Conservation (phyloP, 2,113 vertebrate species). For the Condylura cristata region DNA sequence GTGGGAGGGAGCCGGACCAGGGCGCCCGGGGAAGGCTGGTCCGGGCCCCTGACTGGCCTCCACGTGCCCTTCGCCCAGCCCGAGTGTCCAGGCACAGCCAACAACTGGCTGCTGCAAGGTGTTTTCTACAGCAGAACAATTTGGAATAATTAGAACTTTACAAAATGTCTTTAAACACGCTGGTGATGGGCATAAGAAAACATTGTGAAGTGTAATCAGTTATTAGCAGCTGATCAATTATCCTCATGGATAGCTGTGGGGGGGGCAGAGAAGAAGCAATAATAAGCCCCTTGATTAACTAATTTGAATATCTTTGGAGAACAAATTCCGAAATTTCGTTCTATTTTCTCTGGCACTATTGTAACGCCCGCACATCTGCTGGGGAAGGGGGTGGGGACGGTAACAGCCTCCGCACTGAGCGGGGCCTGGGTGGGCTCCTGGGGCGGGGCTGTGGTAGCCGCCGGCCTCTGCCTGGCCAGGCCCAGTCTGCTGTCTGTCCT, state of each 20-base stretch:
- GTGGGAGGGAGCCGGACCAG: background rate
- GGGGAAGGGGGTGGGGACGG: slow-evolving; percentile 81
- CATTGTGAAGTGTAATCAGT: slow-evolving; percentile 86
- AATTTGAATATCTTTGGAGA: slow-evolving; percentile 91
- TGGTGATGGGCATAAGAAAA: slow-evolving; percentile 85
- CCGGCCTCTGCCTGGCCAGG: background rate
- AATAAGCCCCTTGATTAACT: slow-evolving; percentile 90
- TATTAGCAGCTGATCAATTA: slow-evolving; percentile 90
- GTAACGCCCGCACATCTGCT: slow-evolving; percentile 87
- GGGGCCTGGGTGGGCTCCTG: slow-evolving; percentile 38
- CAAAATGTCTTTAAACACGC: slow-evolving; percentile 87
- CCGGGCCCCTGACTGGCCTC: background rate
- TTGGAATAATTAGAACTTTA: slow-evolving; percentile 88
- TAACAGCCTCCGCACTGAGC: slow-evolving; percentile 74
- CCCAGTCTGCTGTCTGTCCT: background rate
- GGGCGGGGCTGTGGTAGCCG: background rate
- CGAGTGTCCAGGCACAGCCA: slow-evolving; percentile 1
- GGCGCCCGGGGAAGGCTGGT: background rate
- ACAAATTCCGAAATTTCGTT: slow-evolving; percentile 86
- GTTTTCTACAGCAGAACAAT: slow-evolving; percentile 85
- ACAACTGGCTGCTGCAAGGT: slow-evolving; percentile 77
- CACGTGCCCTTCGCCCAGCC: background rate
- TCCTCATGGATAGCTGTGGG: slow-evolving; percentile 83
- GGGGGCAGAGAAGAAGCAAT: slow-evolving; percentile 80
- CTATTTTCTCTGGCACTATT: slow-evolving; percentile 85